phyloP scores from a whole-genome alignment of 1,140 invertebrate genomes.

The Sitobion miscanthi region DNA sequence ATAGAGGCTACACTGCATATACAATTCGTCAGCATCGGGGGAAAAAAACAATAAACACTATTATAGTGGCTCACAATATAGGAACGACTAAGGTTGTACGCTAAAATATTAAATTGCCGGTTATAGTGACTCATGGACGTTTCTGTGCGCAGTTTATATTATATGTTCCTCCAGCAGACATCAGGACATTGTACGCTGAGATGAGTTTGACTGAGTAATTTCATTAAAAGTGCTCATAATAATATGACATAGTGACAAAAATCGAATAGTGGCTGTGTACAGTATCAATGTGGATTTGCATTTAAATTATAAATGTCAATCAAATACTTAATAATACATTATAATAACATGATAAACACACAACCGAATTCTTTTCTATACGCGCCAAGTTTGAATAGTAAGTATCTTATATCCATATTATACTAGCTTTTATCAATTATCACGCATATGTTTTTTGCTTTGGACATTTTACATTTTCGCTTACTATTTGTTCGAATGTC shows the following conservation, averaged over 20 bases:
- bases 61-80: background rate
- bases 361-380: background rate
- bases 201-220: background rate
- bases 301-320: background rate
- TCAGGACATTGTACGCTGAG: background rate
- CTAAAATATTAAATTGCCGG: constrained; percentile 8
- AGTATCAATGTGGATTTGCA: background rate
- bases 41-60: constrained; percentile 46
- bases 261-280: background rate
- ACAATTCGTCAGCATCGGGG: background rate
- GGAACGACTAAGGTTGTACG: background rate
- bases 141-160: background rate
- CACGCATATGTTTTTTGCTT: background rate
- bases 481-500: background rate
- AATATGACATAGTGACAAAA: background rate
- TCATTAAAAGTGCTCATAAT: background rate
- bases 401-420: background rate
- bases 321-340: background rate
- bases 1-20: constrained; percentile 28
- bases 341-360: background rate
- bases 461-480: background rate
- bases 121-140: constrained; percentile 36
- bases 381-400: background rate
- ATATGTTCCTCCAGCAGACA: constrained; percentile 9
- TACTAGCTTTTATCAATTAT: background rate